Evolutionary conservation across 2,113 vertebrate genomes (phyloP).

Genomic region (Mustela lutreola): DNA sequence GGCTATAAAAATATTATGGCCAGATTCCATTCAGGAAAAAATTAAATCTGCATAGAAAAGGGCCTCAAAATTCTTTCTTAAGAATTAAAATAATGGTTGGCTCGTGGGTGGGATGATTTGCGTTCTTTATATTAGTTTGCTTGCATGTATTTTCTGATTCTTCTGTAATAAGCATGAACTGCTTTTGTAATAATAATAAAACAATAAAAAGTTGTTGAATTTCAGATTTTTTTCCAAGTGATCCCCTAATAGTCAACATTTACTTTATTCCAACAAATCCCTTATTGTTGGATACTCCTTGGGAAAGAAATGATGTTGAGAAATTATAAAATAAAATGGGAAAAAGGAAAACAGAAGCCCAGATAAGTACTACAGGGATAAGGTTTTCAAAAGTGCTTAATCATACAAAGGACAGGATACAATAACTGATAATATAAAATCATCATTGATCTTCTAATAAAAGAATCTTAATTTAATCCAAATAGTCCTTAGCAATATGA

Average conservation of each 20-base stretch:
- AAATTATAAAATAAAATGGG: slow-evolving; percentile 46
- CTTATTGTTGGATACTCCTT: slow-evolving; percentile 65
- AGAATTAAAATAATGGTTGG: slow-evolving; percentile 61
- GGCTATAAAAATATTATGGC: slow-evolving; percentile 35
- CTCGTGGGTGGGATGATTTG: slow-evolving; percentile 61
- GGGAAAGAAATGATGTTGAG: slow-evolving; percentile 27
- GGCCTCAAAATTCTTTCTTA: slow-evolving; percentile 59
- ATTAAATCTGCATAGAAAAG: slow-evolving; percentile 48
- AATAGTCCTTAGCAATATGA: slow-evolving; percentile 38
- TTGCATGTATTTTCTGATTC: slow-evolving; percentile 76
- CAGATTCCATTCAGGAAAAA: slow-evolving; percentile 67
- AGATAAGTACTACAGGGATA: not conserved
- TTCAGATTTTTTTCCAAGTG: slow-evolving; percentile 69
- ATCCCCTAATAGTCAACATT: slow-evolving; percentile 47
- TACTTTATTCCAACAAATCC: slow-evolving; percentile 68
- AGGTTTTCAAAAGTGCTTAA: not conserved
- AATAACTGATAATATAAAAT: slow-evolving; percentile 35
- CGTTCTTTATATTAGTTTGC: slow-evolving; percentile 73
- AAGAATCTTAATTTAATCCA: slow-evolving; percentile 48
- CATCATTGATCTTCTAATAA: not conserved
- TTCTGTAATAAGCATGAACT: slow-evolving; percentile 82
- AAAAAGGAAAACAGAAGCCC: slow-evolving; percentile 23
- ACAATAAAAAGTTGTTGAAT: slow-evolving; percentile 74
- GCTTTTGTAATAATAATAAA: slow-evolving; percentile 82
- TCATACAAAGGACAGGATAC: not conserved